A percentile compares a stretch with the other conserved stretches of the same genome.
These are phyloP conservation scores for Anguilla rostrata DNA, from an alignment of 2,113 vertebrate species.

Conservation along the genomic window DNA sequence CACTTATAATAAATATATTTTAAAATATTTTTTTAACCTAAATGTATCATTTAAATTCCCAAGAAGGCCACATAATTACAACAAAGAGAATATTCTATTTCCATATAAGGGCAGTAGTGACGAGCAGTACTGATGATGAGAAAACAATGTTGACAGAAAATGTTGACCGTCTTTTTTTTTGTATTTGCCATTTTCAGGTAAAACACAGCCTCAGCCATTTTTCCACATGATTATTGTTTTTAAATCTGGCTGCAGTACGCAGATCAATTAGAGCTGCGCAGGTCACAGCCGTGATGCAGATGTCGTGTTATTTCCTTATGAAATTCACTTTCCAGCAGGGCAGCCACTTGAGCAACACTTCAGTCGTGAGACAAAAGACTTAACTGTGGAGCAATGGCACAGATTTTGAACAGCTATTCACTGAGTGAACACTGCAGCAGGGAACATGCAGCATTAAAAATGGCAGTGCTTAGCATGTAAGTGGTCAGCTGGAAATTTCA, in stretches of 20 bases:
- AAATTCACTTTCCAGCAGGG: background rate
- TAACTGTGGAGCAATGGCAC: background rate
- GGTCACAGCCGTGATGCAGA: background rate
- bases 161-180: too few species aligned
- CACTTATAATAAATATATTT: too few species aligned
- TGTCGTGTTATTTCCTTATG: background rate
- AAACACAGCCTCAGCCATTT: too few species aligned
- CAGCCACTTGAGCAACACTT: background rate
- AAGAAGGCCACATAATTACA: too few species aligned
- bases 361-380: background rate
- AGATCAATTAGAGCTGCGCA: background rate
- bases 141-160: too few species aligned
- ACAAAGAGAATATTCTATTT: too few species aligned
- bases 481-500: background rate
- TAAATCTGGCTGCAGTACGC: background rate
- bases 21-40: too few species aligned
- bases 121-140: too few species aligned
- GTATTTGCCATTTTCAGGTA: too few species aligned
- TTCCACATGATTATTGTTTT: background rate
- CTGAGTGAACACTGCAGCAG: background rate
- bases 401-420: background rate
- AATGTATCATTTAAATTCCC: too few species aligned
- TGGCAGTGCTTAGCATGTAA: background rate
- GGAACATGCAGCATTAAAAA: background rate
- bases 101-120: too few species aligned